phyloP scores from a whole-genome alignment of 2,888 invertebrate species.

The Pandemis cinnamomeana region DNA sequence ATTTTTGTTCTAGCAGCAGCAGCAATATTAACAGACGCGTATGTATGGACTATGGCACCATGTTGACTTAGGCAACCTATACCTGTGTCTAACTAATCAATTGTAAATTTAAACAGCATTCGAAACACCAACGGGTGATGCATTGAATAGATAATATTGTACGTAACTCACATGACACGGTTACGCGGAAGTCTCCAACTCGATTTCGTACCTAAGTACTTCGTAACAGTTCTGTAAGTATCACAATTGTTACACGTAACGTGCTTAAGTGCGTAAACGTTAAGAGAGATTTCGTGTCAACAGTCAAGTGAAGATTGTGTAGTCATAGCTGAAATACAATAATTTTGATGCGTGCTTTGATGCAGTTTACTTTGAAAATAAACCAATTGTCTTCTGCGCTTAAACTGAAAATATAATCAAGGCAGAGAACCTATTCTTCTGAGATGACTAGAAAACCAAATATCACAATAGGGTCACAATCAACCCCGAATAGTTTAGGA shows the following conservation, averaged over 20 bases:
- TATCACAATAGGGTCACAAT: neutral
- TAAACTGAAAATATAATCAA: neutral
- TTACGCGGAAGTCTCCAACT: slow-evolving; percentile 6
- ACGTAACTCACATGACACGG: slow-evolving; percentile 7
- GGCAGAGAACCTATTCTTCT: too few species aligned
- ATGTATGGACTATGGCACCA: neutral
- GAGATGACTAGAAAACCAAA: too few species aligned
- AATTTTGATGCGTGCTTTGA: neutral
- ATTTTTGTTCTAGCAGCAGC: too few species aligned
- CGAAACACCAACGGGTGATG: neutral
- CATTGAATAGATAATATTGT: slow-evolving; percentile 1
- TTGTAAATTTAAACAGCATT: slow-evolving; percentile 2
- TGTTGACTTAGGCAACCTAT: neutral
- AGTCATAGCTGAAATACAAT: neutral
- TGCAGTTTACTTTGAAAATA: neutral
- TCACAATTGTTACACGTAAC: slow-evolving; percentile 6
- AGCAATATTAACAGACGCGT: neutral
- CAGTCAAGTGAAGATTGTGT: neutral
- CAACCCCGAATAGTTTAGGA: neutral
- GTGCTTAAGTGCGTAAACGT: slow-evolving; percentile 11
- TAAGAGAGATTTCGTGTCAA: slow-evolving; percentile 6
- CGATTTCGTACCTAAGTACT: slow-evolving; percentile 11
- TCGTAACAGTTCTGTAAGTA: slow-evolving; percentile 9
- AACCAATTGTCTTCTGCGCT: neutral
- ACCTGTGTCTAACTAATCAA: neutral